These are phyloP conservation scores for Lindbergichthys nudifrons DNA, from an alignment of 2,797 vertebrate species.

Conservation along the genomic window DNA sequence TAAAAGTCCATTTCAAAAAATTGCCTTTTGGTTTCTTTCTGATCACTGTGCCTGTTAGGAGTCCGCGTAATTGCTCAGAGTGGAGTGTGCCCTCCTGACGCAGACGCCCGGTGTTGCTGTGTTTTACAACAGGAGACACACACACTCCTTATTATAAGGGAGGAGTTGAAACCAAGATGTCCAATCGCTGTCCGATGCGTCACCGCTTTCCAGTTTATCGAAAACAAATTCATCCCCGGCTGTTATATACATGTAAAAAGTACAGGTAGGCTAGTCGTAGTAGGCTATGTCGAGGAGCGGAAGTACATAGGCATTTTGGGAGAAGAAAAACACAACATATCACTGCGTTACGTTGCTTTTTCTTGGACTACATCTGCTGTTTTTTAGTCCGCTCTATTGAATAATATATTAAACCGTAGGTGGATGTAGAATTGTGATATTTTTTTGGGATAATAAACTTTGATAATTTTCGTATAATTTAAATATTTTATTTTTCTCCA, in stretches of 20 bases:
- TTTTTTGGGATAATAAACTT: constrained; percentile 26
- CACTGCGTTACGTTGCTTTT: constrained; percentile 44
- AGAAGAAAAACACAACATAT: constrained; percentile 61
- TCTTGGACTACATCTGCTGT: constrained; percentile 31
- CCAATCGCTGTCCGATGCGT: constrained; percentile 94
- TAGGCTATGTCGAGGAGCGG: constrained; percentile 77
- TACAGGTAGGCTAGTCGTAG: constrained; percentile 73
- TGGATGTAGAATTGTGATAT: constrained; percentile 43
- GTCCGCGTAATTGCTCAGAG: constrained; percentile 87
- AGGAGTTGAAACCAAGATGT: constrained; percentile 91
- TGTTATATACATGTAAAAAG: constrained; percentile 86
- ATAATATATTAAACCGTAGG: constrained; percentile 51
- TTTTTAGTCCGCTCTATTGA: constrained; percentile 37
- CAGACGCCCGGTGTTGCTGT: constrained; percentile 89
- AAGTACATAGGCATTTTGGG: constrained; percentile 79
- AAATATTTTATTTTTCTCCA: background rate
- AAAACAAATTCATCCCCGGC: constrained; percentile 92
- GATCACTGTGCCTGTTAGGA: constrained; percentile 82
- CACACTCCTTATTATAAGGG: constrained; percentile 95
- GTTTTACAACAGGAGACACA: constrained; percentile 92
- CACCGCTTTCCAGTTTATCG: constrained; percentile 89
- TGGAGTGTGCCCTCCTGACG: constrained; percentile 87
- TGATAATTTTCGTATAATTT: background rate
- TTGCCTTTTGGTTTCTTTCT: constrained; percentile 74
- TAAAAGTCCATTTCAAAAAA: constrained; percentile 82